A percentile compares a stretch with the other conserved stretches of the same genome.
Evolutionary conservation across 2,797 vertebrate genomes (phyloP).

Genomic region (Lateolabrax maculatus): DNA sequence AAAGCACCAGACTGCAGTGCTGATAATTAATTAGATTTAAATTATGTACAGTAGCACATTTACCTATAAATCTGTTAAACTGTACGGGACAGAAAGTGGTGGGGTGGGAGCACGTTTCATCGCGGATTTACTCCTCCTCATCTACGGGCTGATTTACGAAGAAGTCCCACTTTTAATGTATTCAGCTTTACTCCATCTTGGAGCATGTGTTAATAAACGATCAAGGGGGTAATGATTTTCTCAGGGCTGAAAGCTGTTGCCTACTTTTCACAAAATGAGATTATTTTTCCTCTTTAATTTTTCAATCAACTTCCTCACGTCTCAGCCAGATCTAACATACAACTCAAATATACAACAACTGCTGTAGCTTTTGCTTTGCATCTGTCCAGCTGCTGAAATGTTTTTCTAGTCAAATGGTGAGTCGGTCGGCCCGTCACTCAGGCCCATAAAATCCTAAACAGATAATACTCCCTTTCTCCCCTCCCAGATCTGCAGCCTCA

Average conservation of each 20-base stretch:
- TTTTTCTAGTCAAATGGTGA: slow-evolving; percentile 9
- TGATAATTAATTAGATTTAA: slow-evolving; percentile 5
- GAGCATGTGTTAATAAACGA: slow-evolving; percentile 12
- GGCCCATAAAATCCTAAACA: slow-evolving; percentile 23
- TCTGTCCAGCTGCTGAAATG: neutral
- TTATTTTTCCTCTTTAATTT: neutral
- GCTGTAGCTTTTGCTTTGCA: neutral
- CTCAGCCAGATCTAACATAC: neutral
- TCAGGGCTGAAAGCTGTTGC: neutral
- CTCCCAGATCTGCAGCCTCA: slow-evolving; percentile 47
- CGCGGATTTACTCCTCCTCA: slow-evolving; percentile 15
- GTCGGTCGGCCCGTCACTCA: slow-evolving; percentile 30
- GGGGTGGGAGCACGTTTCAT: neutral
- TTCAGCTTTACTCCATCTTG: slow-evolving; percentile 5
- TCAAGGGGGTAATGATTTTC: slow-evolving; percentile 1
- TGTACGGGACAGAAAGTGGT: neutral
- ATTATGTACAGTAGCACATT: slow-evolving; percentile 7
- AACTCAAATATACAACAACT: neutral
- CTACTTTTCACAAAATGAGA: neutral
- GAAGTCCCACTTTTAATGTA: slow-evolving; percentile 10
- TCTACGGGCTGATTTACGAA: slow-evolving; percentile 10
- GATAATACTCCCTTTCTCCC: slow-evolving; percentile 8
- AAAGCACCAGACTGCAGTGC: neutral
- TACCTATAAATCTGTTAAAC: neutral
- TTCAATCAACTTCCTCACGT: neutral